phyloP scores from a whole-genome alignment of 2,888 invertebrate species.

The Clivina fossor region DNA sequence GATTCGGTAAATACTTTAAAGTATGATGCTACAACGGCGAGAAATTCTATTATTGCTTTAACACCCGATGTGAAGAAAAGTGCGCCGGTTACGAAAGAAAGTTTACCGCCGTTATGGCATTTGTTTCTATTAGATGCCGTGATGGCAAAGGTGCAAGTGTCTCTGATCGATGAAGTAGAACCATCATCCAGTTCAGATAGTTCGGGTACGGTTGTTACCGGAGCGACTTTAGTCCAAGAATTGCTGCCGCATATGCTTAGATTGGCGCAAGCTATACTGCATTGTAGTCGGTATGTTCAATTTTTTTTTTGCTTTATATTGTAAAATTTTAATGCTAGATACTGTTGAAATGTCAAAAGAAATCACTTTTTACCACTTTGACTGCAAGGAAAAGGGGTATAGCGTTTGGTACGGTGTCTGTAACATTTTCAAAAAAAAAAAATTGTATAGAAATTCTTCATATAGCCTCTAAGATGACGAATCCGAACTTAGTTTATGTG shows the following conservation, averaged over 20 bases:
- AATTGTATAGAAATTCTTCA: too few species aligned
- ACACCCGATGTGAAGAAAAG: constrained; percentile 56
- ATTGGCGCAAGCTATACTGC: constrained; percentile 65
- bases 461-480: too few species aligned
- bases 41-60: constrained; percentile 59
- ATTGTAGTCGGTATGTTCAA: constrained; percentile 59
- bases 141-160: constrained; percentile 71
- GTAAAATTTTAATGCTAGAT: constrained; percentile 29
- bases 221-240: constrained; percentile 57
- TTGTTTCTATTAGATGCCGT: constrained; percentile 76
- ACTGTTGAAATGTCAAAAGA: neutral
- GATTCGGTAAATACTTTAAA: constrained; percentile 67
- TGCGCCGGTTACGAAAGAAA: constrained; percentile 51
- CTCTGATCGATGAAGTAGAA: constrained; percentile 57
- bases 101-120: constrained; percentile 70
- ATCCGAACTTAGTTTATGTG: too few species aligned
- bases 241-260: constrained; percentile 67
- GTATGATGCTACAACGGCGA: constrained; percentile 64
- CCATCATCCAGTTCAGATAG: constrained; percentile 48
- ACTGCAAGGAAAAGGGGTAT: too few species aligned
- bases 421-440: too few species aligned
- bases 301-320: constrained; percentile 24
- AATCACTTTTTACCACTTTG: too few species aligned
- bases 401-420: too few species aligned
- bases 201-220: constrained; percentile 43